phyloP scores from a whole-genome alignment of 2,888 invertebrate genomes.

The Diaperis boleti region DNA sequence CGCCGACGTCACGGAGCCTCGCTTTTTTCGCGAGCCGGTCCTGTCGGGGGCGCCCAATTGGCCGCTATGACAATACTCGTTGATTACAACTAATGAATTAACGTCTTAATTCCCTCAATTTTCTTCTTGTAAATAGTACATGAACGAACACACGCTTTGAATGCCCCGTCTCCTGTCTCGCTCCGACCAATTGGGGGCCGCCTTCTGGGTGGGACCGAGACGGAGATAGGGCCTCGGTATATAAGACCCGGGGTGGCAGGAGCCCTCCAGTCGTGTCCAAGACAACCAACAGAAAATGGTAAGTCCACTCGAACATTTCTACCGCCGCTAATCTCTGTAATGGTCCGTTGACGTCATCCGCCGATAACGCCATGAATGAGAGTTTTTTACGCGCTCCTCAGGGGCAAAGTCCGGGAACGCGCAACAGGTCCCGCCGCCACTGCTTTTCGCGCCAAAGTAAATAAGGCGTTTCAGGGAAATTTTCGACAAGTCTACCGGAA shows the following conservation, averaged over 20 bases:
- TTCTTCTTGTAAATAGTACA: slow-evolving; percentile 39
- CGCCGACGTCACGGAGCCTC: slow-evolving; percentile 4
- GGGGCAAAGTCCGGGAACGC: background rate
- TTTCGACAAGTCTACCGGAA: slow-evolving; percentile 14
- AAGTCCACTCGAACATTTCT: slow-evolving; percentile 20
- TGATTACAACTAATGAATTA: slow-evolving; percentile 39
- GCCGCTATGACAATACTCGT: slow-evolving; percentile 31
- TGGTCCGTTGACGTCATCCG: background rate
- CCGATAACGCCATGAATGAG: background rate
- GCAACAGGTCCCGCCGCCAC: slow-evolving; percentile 24
- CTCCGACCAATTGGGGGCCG: slow-evolving; percentile 11
- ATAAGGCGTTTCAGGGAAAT: slow-evolving; percentile 20
- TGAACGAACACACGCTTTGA: slow-evolving; percentile 36
- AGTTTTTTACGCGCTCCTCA: background rate
- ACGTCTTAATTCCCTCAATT: slow-evolving; percentile 42
- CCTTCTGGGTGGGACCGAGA: slow-evolving; percentile 15
- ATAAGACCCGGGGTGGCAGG: slow-evolving; percentile 36
- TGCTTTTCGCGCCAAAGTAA: slow-evolving; percentile 7
- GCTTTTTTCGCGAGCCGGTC: slow-evolving; percentile 17
- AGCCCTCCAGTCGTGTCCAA: slow-evolving; percentile 29
- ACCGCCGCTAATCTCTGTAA: background rate
- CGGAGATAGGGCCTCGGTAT: slow-evolving; percentile 31
- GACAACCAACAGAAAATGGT: slow-evolving; percentile 32
- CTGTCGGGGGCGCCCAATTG: slow-evolving; percentile 27
- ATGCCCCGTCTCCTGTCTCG: background rate